Evolutionary conservation across 2,888 invertebrate species (phyloP).

Genomic region (Deladenus siricidicola): DNA sequence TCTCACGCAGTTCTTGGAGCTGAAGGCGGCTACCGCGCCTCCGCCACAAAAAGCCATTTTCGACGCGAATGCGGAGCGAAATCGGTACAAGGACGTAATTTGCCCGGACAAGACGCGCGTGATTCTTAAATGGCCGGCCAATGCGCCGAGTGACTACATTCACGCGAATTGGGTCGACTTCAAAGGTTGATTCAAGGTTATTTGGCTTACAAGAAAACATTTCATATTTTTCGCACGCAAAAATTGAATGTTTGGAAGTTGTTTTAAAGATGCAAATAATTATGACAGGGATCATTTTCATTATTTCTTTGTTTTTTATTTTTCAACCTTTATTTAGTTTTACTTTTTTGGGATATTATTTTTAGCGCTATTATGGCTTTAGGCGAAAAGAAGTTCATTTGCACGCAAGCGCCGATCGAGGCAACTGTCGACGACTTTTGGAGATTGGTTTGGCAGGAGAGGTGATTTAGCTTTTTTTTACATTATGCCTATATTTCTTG

Average conservation of each 20-base stretch:
- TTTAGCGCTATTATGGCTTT: too few species aligned
- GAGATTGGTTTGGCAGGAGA: conserved; percentile 41
- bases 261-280: too few species aligned
- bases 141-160: conserved; percentile 31
- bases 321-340: too few species aligned
- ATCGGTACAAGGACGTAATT: conserved; percentile 23
- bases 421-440: conserved; percentile 41
- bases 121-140: conserved; percentile 9
- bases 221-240: too few species aligned
- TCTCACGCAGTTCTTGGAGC: conserved; percentile 18
- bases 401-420: conserved; percentile 30
- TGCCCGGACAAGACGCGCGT: conserved; percentile 18
- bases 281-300: too few species aligned
- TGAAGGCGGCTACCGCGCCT: conserved; percentile 4
- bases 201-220: too few species aligned
- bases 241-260: too few species aligned
- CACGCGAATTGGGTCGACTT: conserved; percentile 48
- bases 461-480: too few species aligned
- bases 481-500: too few species aligned
- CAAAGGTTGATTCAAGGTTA: too few species aligned
- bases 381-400: conserved; percentile 9
- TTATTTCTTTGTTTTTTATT: too few species aligned
- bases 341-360: too few species aligned
- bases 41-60: conserved; percentile 18
- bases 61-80: conserved; percentile 21